Base-by-base conservation (phyloP, 2,888 invertebrate species). In the Eilema sororculum region DNA sequence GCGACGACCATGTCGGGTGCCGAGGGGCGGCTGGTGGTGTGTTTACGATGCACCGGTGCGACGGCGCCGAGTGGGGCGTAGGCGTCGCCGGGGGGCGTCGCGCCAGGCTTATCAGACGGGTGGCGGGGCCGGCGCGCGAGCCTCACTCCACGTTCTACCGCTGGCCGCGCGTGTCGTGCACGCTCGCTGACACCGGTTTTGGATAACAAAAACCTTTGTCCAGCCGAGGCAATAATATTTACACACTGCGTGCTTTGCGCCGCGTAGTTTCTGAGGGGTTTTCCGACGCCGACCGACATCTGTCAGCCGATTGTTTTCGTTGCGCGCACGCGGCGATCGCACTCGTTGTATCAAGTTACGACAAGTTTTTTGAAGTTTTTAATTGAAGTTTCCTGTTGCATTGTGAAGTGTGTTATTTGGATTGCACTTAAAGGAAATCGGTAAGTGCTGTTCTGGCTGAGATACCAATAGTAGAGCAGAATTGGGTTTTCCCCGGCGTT, bases 131-230 rank as follows among this genome's bases (percentile, higher is more conserved):
- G 93, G 90, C 94, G 93, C 90, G 93, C 93, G 93, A 94, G 93
- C 94, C 94, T 94, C 95, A 94, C 94, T 94, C 93, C 90, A 89
- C 90, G 89, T 85, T 90, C 88, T 86, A 88, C 90, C 94, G 91
- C 93, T 91, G 94, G 78, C 91, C 94, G 94, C 89, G 93, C 92
- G 92, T 89, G 88, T 90, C 84, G 87, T 86, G 83, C 89, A 88
- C 89, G 91, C 87, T 88, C 90, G 85, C 92, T 92, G 91, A 89
- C 92, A 90, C 90, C 89, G 91, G 91, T 92, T 92, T 90, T 93
- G 92, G 93, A 93, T 94, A 93, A 94, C 94, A 92, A 93, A 93
- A 95, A 93, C 95, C 95, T 95, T 95, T 95, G 95, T 95, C 95
- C 94, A 93, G 93, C 86, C 90, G 90, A 86, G 91, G 89, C 92